Base-by-base conservation (phyloP, 2,797 vertebrate species). In the Eurystomus glaucurus region DNA sequence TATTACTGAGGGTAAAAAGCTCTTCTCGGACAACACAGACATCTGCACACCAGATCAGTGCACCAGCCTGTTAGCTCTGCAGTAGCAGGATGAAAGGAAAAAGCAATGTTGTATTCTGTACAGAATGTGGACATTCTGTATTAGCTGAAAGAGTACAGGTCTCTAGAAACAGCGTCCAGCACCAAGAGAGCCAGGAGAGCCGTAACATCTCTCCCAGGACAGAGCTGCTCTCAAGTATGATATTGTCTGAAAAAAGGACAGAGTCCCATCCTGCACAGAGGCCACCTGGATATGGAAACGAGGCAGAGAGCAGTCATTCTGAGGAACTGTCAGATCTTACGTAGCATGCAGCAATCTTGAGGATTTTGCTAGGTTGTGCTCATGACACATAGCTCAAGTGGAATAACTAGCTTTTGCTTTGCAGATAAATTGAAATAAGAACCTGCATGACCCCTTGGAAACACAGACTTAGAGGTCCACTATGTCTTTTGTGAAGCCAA, bases 1-100 rank as follows among this genome's bases (percentile, higher is more conserved):
- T 82, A 35, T 68, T 62, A 57, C 60, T 41, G 31, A 57, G 62
- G 10, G 45, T 70, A 64, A 90, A 93, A 85, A 93, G 31, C 79
- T 85, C 60, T 86, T 95, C 80, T 81, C 39, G 39, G 60, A 83
- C 66, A 48, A 10, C 39, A 52, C 19, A 66, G 55, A 69, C 70
- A 88, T 83, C 74, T 79, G 70, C 43, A 18, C 74, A 69, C 4
- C 75, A 87, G 68, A 77, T 71, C 39, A 80, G 37, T 3, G 35
- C 52, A 78, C 15, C 45, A 14, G 8, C 41, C 82, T 88, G 37
- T 58, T 18, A 19, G 71, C 41, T 90, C 50, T 11, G 79, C 88
- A 79, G 37, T 2, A 17, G 72, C 29, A 72, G 35, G 35, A 82
- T 75, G 62, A 74, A 31, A 45, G 39, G 10, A 19, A 82, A 82